Evolutionary conservation across 2,888 invertebrate species (phyloP).

Genomic region (Euzophera pinguis): DNA sequence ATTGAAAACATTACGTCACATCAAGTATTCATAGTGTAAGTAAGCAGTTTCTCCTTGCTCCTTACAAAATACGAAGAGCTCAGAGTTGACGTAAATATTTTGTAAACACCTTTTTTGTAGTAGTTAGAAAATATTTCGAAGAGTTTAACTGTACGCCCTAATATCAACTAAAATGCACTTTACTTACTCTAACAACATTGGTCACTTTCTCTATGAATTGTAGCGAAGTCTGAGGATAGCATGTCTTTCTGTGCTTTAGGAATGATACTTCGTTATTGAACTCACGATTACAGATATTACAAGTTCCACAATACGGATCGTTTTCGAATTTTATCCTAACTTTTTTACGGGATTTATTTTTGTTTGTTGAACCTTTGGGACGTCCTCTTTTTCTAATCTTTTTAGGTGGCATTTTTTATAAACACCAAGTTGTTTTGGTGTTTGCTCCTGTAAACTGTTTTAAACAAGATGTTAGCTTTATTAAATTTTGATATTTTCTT

Average conservation of each 20-base stretch:
- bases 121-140: background rate
- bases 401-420: slow-evolving; percentile 52
- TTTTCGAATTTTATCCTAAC: background rate
- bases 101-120: background rate
- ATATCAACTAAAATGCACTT: no score
- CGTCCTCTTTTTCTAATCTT: slow-evolving; percentile 47
- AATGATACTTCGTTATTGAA: background rate
- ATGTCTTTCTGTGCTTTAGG: background rate
- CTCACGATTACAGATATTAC: slow-evolving; percentile 13
- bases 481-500: slow-evolving; percentile 69
- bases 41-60: background rate
- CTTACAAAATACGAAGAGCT: slow-evolving; percentile 8
- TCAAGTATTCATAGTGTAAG: no score
- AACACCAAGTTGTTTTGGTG: slow-evolving; percentile 25
- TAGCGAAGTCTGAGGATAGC: background rate
- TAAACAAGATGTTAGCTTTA: slow-evolving; percentile 38
- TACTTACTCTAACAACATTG: background rate
- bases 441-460: slow-evolving; percentile 31
- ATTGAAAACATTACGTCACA: no score
- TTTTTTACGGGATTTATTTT: background rate
- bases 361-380: slow-evolving; percentile 38
- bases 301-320: slow-evolving; percentile 1
- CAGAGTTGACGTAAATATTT: background rate
- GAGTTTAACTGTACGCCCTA: no score
- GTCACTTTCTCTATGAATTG: background rate